A percentile compares a stretch with the other conserved stretches of the same genome.
Conservation (phyloP, 2,797 vertebrate genomes). For the Choloepus didactylus region DNA sequence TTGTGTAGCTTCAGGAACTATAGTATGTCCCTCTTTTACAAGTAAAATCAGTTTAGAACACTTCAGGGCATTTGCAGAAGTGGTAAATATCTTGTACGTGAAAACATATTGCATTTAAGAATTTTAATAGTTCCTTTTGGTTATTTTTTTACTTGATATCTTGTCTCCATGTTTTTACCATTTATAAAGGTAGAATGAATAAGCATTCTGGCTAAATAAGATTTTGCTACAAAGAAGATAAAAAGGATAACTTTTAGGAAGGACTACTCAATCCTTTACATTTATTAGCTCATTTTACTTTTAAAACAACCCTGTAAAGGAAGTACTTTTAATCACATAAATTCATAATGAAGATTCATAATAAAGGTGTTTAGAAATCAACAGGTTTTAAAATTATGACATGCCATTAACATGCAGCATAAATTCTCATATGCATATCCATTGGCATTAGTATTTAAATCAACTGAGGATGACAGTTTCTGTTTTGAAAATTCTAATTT, state of each 20-base stretch:
- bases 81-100: background rate
- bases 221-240: background rate
- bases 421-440: background rate
- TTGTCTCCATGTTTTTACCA: background rate
- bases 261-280: background rate
- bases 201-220: background rate
- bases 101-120: background rate
- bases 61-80: background rate
- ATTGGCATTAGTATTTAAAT: background rate
- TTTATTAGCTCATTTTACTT: background rate
- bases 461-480: background rate
- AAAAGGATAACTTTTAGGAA: background rate
- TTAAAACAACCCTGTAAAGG: background rate
- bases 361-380: conserved; percentile 11
- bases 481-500: conserved; percentile 3
- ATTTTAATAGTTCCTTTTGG: background rate
- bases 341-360: conserved; percentile 11
- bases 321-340: background rate
- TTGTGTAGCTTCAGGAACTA: background rate
- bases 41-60: background rate
- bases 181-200: background rate
- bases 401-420: background rate
- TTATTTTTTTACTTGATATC: background rate
- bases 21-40: background rate
- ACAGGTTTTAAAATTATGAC: background rate